phyloP scores from a whole-genome alignment of 1,140 invertebrate genomes.

The Calycopis cecrops region DNA sequence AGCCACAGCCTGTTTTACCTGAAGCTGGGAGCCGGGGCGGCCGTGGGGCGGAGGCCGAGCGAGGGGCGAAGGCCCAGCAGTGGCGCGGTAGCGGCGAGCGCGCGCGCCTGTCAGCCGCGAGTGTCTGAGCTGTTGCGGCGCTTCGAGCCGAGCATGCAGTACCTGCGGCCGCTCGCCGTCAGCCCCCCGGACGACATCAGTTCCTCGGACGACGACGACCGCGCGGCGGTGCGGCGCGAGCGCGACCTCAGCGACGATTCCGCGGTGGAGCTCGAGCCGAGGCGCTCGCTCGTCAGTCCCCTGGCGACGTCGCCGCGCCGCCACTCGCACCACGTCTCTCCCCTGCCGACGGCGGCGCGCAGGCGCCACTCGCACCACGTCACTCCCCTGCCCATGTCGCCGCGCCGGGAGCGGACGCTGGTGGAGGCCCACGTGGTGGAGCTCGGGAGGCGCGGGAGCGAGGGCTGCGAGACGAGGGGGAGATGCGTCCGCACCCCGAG shows the following conservation, averaged over 20 bases:
- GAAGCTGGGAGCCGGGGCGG: conserved; percentile 57
- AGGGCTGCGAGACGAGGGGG: conserved; percentile 59
- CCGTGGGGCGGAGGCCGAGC: conserved; percentile 34
- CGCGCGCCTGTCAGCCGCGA: conserved; percentile 51
- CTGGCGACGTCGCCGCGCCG: conserved; percentile 53
- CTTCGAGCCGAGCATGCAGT: conserved; percentile 65
- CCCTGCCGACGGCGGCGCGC: conserved; percentile 47
- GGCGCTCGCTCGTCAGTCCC: conserved; percentile 52
- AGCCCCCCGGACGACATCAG: conserved; percentile 59
- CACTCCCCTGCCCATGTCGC: conserved; percentile 54
- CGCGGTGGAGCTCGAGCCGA: conserved; percentile 64
- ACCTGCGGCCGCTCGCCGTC: conserved; percentile 53
- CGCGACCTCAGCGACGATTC: conserved; percentile 67
- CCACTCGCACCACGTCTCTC: conserved; percentile 57
- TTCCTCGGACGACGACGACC: conserved; percentile 63
- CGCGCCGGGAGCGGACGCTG: conserved; percentile 56
- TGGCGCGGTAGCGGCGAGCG: conserved; percentile 47
- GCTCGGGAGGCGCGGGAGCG: conserved; percentile 56
- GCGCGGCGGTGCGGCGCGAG: conserved; percentile 56
- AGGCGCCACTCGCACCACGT: conserved; percentile 56
- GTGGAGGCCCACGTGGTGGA: conserved; percentile 68
- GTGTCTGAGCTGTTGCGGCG: conserved; percentile 56
- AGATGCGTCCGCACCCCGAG: conserved; percentile 85
- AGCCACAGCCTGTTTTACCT: conserved; percentile 69
- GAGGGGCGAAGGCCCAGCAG: conserved; percentile 35